These are phyloP conservation scores for Chromis chromis DNA, from an alignment of 2,797 vertebrate species.

Conservation along the genomic window DNA sequence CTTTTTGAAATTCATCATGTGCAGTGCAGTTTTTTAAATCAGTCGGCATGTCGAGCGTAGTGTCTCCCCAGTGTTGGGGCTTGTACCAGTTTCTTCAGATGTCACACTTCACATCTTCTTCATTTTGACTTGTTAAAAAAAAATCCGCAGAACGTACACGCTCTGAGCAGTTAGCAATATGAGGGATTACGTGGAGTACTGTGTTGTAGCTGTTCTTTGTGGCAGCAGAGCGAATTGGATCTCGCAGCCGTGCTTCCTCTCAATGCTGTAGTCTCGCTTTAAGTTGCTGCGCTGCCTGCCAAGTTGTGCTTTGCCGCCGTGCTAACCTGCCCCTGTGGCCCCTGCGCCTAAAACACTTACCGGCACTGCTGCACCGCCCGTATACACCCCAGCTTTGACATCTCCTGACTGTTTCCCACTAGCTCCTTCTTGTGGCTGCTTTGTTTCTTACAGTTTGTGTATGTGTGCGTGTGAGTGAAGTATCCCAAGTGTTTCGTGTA, in stretches of 20 bases:
- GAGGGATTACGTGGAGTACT: slow-evolving; percentile 24
- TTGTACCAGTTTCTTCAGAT: neutral
- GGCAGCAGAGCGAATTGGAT: slow-evolving; percentile 41
- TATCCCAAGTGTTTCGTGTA: slow-evolving; percentile 57
- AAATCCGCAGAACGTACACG: slow-evolving; percentile 11
- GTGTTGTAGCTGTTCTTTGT: slow-evolving; percentile 45
- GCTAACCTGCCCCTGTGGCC: slow-evolving; percentile 73
- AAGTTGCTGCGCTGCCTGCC: slow-evolving; percentile 76
- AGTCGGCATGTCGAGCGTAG: neutral
- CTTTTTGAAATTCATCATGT: neutral
- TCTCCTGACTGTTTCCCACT: slow-evolving; percentile 73
- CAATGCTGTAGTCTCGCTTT: slow-evolving; percentile 67
- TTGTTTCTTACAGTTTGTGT: slow-evolving; percentile 62
- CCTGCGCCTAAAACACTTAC: slow-evolving; percentile 65
- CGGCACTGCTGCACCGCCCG: slow-evolving; percentile 56
- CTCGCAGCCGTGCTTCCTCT: slow-evolving; percentile 48
- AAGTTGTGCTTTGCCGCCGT: slow-evolving; percentile 79
- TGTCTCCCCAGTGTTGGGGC: neutral
- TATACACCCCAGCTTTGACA: slow-evolving; percentile 67
- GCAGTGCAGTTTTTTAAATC: neutral
- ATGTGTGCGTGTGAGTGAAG: slow-evolving; percentile 54
- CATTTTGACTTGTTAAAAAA: slow-evolving; percentile 7
- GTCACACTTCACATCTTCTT: slow-evolving; percentile 14
- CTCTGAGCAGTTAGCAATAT: slow-evolving; percentile 2
- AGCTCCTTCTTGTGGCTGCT: slow-evolving; percentile 81